These are phyloP conservation scores for Pontoporia blainvillei DNA, from an alignment of 2,113 vertebrate genomes.

Conservation along the genomic window DNA sequence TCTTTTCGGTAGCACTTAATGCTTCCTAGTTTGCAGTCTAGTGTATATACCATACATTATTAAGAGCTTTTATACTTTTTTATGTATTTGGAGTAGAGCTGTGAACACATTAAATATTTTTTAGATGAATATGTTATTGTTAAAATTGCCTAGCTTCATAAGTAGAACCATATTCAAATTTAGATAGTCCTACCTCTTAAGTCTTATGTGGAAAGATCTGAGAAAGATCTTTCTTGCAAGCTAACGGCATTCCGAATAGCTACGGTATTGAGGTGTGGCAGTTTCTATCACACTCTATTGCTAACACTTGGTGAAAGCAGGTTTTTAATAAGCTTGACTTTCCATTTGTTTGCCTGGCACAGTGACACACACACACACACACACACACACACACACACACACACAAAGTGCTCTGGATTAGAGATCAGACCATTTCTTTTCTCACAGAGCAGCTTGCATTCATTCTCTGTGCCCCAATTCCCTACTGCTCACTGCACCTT, in stretches of 20 bases:
- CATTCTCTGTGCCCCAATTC: neutral
- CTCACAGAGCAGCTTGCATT: no score
- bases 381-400: neutral
- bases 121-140: neutral
- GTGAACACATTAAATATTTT: neutral
- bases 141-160: neutral
- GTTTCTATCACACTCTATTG: neutral
- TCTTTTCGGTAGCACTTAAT: neutral
- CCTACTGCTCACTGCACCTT: neutral
- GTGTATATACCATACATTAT: neutral
- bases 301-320: neutral
- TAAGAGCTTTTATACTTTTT: neutral
- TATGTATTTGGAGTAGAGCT: neutral
- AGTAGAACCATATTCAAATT: neutral
- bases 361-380: neutral
- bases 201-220: neutral
- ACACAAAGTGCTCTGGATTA: neutral
- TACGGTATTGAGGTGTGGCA: neutral
- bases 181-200: neutral
- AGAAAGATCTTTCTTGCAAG: neutral
- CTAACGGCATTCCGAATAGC: neutral
- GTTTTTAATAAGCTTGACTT: neutral
- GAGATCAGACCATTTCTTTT: no score
- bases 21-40: neutral
- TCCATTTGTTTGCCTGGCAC: neutral